Evolutionary conservation across 1,140 invertebrate species (phyloP).

Genomic region (Drosophila baimaii): DNA sequence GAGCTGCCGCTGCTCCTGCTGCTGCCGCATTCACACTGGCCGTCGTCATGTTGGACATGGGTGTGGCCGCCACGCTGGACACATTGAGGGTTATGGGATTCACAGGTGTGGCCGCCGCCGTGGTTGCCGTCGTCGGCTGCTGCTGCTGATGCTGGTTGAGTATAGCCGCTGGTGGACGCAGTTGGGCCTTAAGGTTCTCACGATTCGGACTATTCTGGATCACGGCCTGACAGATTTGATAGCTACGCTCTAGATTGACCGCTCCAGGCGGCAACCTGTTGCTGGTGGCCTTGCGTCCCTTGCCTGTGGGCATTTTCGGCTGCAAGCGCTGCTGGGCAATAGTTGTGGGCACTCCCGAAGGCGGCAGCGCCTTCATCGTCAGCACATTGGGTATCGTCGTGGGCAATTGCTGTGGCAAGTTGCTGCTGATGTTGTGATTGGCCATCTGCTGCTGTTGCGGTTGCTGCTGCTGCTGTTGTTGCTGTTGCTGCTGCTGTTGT

Average conservation of each 20-base stretch:
- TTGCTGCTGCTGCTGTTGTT: constrained; percentile 19
- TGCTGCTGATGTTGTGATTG: constrained; percentile 53
- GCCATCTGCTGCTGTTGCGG: constrained; percentile 22
- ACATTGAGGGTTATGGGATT: constrained; percentile 56
- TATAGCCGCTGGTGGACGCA: constrained; percentile 92
- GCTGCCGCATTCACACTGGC: constrained; percentile 47
- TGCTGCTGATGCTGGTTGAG: constrained; percentile 82
- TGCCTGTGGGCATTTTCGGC: constrained; percentile 75
- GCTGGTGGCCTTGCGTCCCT: constrained; percentile 85
- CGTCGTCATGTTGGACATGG: constrained; percentile 56
- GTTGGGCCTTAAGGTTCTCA: constrained; percentile 92
- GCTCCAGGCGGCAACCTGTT: constrained; percentile 92
- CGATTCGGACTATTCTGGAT: constrained; percentile 96
- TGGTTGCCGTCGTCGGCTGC: constrained; percentile 47
- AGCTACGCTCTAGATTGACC: constrained; percentile 96
- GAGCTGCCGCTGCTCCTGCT: constrained; percentile 37
- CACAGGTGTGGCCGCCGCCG: constrained; percentile 16
- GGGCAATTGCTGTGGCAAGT: constrained; percentile 30
- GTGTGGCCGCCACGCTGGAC: constrained; percentile 66
- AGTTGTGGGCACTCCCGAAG: constrained; percentile 80
- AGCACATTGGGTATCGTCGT: constrained; percentile 58
- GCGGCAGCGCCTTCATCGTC: constrained; percentile 84
- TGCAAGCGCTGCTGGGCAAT: constrained; percentile 84
- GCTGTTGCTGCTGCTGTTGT: constrained; percentile 37
- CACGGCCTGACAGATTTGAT: constrained; percentile 97